Base-by-base conservation (phyloP, 2,888 invertebrate species). In the Vannuccia rotundouncinata region DNA sequence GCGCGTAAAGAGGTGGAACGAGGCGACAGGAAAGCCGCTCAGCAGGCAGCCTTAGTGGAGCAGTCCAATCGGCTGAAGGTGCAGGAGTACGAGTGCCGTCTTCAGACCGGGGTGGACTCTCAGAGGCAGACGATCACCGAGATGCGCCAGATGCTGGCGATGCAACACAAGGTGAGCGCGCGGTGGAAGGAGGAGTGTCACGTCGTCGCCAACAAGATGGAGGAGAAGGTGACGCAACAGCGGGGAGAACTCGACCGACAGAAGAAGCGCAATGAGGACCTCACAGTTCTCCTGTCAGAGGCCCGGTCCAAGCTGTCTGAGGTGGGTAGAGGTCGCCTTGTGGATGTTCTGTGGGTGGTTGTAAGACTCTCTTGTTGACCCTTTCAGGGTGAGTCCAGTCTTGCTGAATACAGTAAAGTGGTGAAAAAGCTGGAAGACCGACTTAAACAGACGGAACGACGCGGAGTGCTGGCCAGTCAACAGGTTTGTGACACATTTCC, bases 121-220 rank as follows among this genome's bases (percentile, higher is more conserved):
- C 73, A 73, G 29, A 22, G 73, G 25, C 73, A 28, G 22, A 22
- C 73, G 73, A 5, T 22, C 27, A 25, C 10, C n/a, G 73, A 73
- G 73, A 73, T 73, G 73, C 10, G 73, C 5, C 73, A 73, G 22
- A 73, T 73, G 73, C 29, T 73, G 73, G 29, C 73, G 2, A 28
- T 28, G 29, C 73, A 73, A 22, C 27, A 22, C 73, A 73, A 73
- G 29, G 73, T 73, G 27, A 73, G 73, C 73, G 29, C 22, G 2
- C 29, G 77, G 22, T 77, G 77, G 77, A 77, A 77, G 60, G 59
- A 45, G 1, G 77, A 77, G 30, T 31, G 59, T 77, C 77, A 77
- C 77, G 77, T 25, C 22, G 5, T 77, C 1, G 31, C 77, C 0
- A 31, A 27, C n/a, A 30, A 45, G 59, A 25, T 77, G 1, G 80